These are phyloP conservation scores for Lasaia peninsularis DNA, from an alignment of 1,140 invertebrate species.

Conservation along the genomic window DNA sequence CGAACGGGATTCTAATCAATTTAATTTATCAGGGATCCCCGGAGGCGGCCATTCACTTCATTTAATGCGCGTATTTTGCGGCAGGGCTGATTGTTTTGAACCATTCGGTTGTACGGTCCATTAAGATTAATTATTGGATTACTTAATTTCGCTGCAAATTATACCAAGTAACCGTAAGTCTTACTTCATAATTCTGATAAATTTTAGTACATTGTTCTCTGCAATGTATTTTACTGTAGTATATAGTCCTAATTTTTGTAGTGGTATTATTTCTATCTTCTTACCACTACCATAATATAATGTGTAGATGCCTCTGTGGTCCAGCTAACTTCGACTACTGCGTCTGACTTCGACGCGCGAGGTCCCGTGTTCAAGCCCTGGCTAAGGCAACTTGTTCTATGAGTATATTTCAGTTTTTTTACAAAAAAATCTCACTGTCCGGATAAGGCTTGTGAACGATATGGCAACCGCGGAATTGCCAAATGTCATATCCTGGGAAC, in stretches of 20 bases:
- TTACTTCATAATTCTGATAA: constrained; percentile 4
- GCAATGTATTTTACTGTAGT: background rate
- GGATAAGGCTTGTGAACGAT: no score
- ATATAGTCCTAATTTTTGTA: background rate
- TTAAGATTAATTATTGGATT: constrained; percentile 78
- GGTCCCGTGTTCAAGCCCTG: no score
- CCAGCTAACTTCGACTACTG: no score
- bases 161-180: constrained; percentile 31
- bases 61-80: constrained; percentile 77
- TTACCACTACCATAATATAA: no score
- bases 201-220: background rate
- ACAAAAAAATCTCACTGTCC: no score
- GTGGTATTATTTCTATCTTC: no score
- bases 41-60: constrained; percentile 74
- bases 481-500: no score
- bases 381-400: no score
- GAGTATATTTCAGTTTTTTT: no score
- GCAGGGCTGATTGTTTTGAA: constrained; percentile 75
- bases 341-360: no score
- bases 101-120: constrained; percentile 75
- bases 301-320: no score
- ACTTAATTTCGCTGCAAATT: constrained; percentile 70
- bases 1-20: constrained; percentile 76
- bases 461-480: no score
- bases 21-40: constrained; percentile 77